Evolutionary conservation across 23 tunicate genomes (phyloP).

Genomic region (Phallusia fumigata): DNA sequence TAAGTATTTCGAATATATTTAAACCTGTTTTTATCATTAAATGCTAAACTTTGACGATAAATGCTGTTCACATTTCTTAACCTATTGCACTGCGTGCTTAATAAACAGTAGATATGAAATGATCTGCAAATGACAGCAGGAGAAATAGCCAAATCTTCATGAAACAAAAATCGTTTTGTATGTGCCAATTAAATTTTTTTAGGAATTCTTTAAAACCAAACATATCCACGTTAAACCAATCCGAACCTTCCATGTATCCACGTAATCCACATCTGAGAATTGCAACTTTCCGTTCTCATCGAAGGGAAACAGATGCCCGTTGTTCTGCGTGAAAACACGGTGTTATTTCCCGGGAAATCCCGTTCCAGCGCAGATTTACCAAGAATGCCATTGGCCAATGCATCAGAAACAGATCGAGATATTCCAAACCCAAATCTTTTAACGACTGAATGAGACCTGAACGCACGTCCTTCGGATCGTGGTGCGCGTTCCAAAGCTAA

Average conservation of each 20-base stretch:
- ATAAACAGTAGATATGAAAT: too few relatives aligned
- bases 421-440: not conserved
- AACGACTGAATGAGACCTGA: not conserved
- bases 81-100: too few relatives aligned
- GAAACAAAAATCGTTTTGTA: too few relatives aligned
- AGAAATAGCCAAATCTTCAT: too few relatives aligned
- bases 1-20: too few relatives aligned
- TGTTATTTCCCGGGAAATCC: too few relatives aligned
- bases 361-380: not conserved
- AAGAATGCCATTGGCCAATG: constrained; percentile 39
- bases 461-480: not conserved
- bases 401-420: not conserved
- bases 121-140: too few relatives aligned
- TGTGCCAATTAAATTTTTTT: too few relatives aligned
- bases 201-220: too few relatives aligned
- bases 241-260: constrained; percentile 73
- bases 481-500: not conserved
- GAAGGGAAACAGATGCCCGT: constrained; percentile 42
- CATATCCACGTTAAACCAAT: not conserved
- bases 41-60: too few relatives aligned
- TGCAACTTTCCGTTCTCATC: constrained; percentile 54
- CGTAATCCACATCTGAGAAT: constrained; percentile 48
- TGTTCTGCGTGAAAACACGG: not conserved
- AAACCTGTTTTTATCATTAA: too few relatives aligned
- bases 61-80: too few relatives aligned